Evolutionary conservation across 2,888 invertebrate species (phyloP).

Genomic region (Drosophila conformis): DNA sequence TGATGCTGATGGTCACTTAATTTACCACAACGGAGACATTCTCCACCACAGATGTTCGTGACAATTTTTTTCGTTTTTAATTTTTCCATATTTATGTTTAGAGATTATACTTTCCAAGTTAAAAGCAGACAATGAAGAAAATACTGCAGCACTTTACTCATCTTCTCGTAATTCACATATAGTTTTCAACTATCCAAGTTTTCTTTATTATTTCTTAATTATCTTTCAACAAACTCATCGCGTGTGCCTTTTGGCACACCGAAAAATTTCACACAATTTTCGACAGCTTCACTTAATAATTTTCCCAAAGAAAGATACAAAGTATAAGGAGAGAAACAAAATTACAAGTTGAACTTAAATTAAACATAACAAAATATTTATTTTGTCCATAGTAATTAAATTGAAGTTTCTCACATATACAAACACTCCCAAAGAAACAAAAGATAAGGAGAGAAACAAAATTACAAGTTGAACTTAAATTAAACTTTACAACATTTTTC

Average conservation of each 20-base stretch:
- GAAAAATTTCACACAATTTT: slow-evolving; percentile 45
- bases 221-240: slow-evolving; percentile 42
- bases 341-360: slow-evolving; percentile 28
- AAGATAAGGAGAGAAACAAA: slow-evolving; percentile 19
- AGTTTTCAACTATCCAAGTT: slow-evolving; percentile 66
- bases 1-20: slow-evolving; percentile 99
- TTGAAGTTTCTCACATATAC: slow-evolving; percentile 20
- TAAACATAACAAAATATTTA: slow-evolving; percentile 27
- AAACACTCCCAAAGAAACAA: slow-evolving; percentile 17
- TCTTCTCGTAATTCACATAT: slow-evolving; percentile 45
- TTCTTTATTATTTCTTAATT: slow-evolving; percentile 70
- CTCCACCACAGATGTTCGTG: slow-evolving; percentile 99
- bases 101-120: slow-evolving; percentile 47
- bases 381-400: slow-evolving; percentile 13
- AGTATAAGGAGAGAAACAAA: slow-evolving; percentile 19
- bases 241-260: slow-evolving; percentile 24
- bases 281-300: slow-evolving; percentile 22
- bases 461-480: slow-evolving; percentile 28
- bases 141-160: slow-evolving; percentile 36
- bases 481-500: slow-evolving; percentile 29
- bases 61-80: slow-evolving; percentile 87
- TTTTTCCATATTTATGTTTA: slow-evolving; percentile 79
- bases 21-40: slow-evolving; percentile 99
- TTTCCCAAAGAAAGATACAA: slow-evolving; percentile 34
- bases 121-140: slow-evolving; percentile 33